Conservation (phyloP, 1,140 invertebrate genomes). For the Drosophila neocordata region DNA sequence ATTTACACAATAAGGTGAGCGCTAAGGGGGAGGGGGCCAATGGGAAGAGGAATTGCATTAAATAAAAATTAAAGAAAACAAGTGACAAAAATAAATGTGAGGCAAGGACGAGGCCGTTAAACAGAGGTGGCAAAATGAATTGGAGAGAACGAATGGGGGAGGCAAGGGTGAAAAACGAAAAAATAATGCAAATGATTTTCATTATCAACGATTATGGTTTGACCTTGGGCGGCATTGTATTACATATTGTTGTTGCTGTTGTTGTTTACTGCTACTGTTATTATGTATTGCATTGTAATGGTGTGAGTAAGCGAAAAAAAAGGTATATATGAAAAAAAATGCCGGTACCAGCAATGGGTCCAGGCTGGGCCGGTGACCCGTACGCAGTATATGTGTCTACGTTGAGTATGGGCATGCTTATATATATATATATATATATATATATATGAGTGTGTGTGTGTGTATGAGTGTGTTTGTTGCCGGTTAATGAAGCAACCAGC, state of each 20-base stretch:
- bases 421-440: slow-evolving; percentile 37
- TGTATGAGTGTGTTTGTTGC: slow-evolving; percentile 37
- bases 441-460: not conserved
- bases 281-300: slow-evolving; percentile 62
- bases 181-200: slow-evolving; percentile 72
- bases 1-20: slow-evolving; percentile 61
- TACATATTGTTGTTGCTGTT: slow-evolving; percentile 35
- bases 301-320: slow-evolving; percentile 61
- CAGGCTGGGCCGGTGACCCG: slow-evolving; percentile 45
- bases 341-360: slow-evolving; percentile 42
- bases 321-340: slow-evolving; percentile 45
- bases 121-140: not conserved
- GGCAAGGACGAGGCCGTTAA: slow-evolving; percentile 52
- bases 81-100: slow-evolving; percentile 69
- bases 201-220: slow-evolving; percentile 81
- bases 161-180: slow-evolving; percentile 9
- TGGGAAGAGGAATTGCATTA: slow-evolving; percentile 62
- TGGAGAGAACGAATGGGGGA: not conserved
- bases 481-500: slow-evolving; percentile 72
- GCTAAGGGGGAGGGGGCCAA: not conserved
- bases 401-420: slow-evolving; percentile 37
- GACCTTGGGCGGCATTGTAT: slow-evolving; percentile 78
- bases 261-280: slow-evolving; percentile 40
- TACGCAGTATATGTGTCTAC: slow-evolving; percentile 24
- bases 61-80: slow-evolving; percentile 79